Conservation (phyloP, 2,113 vertebrate species). For the Poecilia latipinna region DNA sequence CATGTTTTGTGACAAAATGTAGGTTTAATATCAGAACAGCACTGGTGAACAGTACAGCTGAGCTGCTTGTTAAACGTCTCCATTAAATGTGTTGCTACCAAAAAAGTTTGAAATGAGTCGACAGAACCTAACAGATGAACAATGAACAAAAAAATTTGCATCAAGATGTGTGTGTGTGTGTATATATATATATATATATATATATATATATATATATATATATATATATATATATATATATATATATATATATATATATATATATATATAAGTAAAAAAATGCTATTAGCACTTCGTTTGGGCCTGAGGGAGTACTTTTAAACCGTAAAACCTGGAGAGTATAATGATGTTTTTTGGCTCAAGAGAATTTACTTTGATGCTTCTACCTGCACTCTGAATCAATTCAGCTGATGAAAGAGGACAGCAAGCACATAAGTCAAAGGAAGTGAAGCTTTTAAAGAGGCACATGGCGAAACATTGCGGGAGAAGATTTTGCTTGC, state of each 20-base stretch:
- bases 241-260: not conserved
- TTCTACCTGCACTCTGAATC: conserved; percentile 44
- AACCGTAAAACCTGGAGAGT: conserved; percentile 11
- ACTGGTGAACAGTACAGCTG: not conserved
- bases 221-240: not conserved
- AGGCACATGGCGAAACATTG: conserved; percentile 24
- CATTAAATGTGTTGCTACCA: conserved; percentile 18
- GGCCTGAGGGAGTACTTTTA: conserved; percentile 30
- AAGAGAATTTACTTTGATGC: conserved; percentile 34
- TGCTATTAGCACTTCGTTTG: conserved; percentile 1
- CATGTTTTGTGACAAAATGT: not conserved
- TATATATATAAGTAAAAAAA: too few species aligned
- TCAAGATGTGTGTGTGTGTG: not conserved
- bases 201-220: too few species aligned
- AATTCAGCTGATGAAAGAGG: conserved; percentile 37
- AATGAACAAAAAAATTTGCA: too few species aligned
- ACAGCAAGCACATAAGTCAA: conserved; percentile 27
- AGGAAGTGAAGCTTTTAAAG: conserved; percentile 30
- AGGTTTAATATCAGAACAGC: conserved; percentile 2
- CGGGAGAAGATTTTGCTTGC: conserved; percentile 3
- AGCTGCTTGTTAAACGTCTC: not conserved
- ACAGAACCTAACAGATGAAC: conserved; percentile 4
- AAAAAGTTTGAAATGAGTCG: conserved; percentile 35
- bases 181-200: not conserved
- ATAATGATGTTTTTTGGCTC: conserved; percentile 38